Evolutionary conservation across 2,888 invertebrate species (phyloP).

Genomic region (Eupithecia tripunctaria): DNA sequence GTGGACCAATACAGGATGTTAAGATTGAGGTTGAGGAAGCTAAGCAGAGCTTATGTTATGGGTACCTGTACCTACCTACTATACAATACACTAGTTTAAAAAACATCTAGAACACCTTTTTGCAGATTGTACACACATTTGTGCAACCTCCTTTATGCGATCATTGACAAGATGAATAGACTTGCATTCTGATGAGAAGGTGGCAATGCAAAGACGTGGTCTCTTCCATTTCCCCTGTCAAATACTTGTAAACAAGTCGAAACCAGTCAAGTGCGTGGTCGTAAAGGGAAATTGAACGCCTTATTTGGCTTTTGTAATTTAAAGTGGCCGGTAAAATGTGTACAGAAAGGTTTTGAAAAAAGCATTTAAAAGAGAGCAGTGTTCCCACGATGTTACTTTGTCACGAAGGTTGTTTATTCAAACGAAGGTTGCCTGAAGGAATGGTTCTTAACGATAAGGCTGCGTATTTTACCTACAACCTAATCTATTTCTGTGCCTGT

Average conservation of each 20-base stretch:
- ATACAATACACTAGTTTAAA: too few relatives aligned
- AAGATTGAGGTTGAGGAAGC: too few relatives aligned
- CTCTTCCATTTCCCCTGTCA: constrained; percentile 28
- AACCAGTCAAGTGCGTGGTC: constrained; percentile 28
- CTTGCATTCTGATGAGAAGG: too few relatives aligned
- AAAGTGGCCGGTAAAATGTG: constrained; percentile 24
- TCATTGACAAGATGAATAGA: too few relatives aligned
- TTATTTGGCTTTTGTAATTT: constrained; percentile 32
- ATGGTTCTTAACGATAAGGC: neutral
- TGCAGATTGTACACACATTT: too few relatives aligned
- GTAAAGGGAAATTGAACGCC: constrained; percentile 24
- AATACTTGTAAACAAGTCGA: constrained; percentile 25
- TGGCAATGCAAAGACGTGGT: constrained; percentile 9
- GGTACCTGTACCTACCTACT: too few relatives aligned
- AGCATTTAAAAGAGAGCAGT: constrained; percentile 5
- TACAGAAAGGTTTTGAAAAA: constrained; percentile 14
- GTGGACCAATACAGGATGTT: too few relatives aligned
- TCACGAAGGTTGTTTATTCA: neutral
- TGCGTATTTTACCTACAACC: neutral
- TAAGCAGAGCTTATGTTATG: too few relatives aligned
- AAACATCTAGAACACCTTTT: too few relatives aligned
- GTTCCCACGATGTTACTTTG: constrained; percentile 20
- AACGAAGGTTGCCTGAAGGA: neutral
- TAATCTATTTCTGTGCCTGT: neutral
- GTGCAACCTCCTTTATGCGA: too few relatives aligned